These are phyloP conservation scores for Heteronetta atricapilla DNA, from an alignment of 2,113 vertebrate genomes.

Conservation along the genomic window DNA sequence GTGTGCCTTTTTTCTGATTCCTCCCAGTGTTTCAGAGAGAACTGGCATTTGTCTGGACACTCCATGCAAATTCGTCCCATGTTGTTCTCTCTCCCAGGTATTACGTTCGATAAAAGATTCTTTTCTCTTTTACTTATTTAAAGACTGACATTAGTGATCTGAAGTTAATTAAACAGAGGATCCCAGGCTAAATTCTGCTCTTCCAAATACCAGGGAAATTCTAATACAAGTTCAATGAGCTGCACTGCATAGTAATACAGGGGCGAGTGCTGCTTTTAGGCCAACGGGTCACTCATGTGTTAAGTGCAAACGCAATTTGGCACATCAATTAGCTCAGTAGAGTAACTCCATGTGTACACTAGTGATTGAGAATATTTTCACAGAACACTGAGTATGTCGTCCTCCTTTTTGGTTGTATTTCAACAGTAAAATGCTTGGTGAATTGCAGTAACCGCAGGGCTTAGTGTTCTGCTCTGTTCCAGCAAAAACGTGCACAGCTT, in stretches of 20 bases:
- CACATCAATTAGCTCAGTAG: not conserved
- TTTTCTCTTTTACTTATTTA: not conserved
- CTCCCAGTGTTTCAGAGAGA: not conserved
- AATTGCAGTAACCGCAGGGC: not conserved
- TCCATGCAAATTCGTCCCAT: not conserved
- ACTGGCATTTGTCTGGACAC: not conserved
- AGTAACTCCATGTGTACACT: not conserved
- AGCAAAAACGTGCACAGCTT: not conserved
- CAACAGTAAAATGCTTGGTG: not conserved
- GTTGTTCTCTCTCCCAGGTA: not conserved
- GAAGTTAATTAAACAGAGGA: not conserved
- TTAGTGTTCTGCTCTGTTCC: not conserved
- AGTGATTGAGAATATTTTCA: not conserved
- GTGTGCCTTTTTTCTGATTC: not conserved
- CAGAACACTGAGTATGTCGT: not conserved
- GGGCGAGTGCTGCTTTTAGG: not conserved
- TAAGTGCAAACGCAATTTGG: not conserved
- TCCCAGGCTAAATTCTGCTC: not conserved
- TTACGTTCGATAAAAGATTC: not conserved
- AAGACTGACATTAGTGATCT: not conserved
- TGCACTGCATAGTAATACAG: not conserved
- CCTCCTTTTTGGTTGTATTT: not conserved
- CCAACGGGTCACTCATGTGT: fast-evolving
- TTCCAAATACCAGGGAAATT: not conserved
- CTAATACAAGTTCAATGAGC: not conserved